These are phyloP conservation scores for Harpalus rubripes DNA, from an alignment of 2,888 invertebrate species.

Conservation along the genomic window DNA sequence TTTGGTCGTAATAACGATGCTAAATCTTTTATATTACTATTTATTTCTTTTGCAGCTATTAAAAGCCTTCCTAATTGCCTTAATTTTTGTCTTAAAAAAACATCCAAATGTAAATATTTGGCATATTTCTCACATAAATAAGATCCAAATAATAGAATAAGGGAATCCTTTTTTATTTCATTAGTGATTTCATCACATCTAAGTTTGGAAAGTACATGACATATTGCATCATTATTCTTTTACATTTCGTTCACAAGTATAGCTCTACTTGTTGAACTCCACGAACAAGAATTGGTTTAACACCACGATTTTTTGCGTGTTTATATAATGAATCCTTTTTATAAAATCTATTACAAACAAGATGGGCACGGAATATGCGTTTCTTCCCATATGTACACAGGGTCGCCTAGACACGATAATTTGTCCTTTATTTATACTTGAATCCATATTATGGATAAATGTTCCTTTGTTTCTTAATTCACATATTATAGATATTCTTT, in stretches of 20 bases:
- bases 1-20: not conserved
- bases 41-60: not conserved
- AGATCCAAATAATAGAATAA: no score
- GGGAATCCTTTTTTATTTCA: no score
- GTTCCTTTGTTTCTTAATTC: not conserved
- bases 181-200: no score
- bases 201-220: no score
- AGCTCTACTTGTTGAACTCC: no score
- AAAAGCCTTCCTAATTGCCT: no score
- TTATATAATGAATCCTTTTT: conserved; percentile 8
- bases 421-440: not conserved
- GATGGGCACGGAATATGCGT: not conserved
- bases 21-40: not conserved
- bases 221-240: no score
- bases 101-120: no score
- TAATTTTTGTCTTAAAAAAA: no score
- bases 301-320: not conserved
- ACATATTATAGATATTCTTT: not conserved
- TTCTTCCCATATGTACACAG: not conserved
- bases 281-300: conserved; percentile 7
- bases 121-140: no score
- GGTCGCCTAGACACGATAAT: not conserved
- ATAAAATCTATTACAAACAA: not conserved
- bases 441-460: not conserved
- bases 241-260: no score